Evolutionary conservation across 2,797 vertebrate species (phyloP), one percentile per base, ranked within the genome.

Genomic region (Microchirus variegatus): DNA sequence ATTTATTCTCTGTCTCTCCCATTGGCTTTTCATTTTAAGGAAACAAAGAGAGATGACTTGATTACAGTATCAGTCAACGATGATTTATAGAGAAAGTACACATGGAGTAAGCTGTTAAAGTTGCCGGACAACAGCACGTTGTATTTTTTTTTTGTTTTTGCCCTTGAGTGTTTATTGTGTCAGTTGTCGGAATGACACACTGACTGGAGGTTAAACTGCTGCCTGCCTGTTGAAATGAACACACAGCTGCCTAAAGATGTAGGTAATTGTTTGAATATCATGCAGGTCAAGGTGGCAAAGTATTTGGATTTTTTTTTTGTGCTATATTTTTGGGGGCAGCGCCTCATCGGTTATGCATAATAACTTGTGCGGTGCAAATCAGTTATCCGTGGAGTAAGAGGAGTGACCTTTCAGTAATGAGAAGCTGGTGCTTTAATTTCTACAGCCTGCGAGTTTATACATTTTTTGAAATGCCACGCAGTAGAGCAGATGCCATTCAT

Each of bases 21-120:
- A 31, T 31, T 31, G 31, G 31, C 5, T 31, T 31, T 31, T 31
- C 8, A 31, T 31, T 31, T 31, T 8, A 31, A 64, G 80, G 41
- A 73, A 82, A 78, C 77, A 71, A 78, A 62, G 56, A 75, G 68
- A 57, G 60, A 65, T 75, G 71, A 67, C 75, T 70, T 72, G 64
- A 85, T 83, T 58, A 77, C 66, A 63, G 56, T 50, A 67, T 71
- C 64, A 77, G 69, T 77, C 38, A 49, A 46, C 42, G n/a, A 18
- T 63, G 63, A 81, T 65, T 75, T 63, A 80, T 67, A 15, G 47
- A 55, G 46, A 76, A 80, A 70, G 64, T 68, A 60, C 68, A 37
- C 58, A 44, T 16, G 9, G 10, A 46, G 42, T 0, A 7, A n/a
- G 15, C 68, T 57, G 15, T 16, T n/a, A 46, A 50, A 5, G 26